Evolutionary conservation across 2,888 invertebrate genomes (phyloP), one percentile per base, ranked within the genome.

Genomic region (Drosophila prolongata): DNA sequence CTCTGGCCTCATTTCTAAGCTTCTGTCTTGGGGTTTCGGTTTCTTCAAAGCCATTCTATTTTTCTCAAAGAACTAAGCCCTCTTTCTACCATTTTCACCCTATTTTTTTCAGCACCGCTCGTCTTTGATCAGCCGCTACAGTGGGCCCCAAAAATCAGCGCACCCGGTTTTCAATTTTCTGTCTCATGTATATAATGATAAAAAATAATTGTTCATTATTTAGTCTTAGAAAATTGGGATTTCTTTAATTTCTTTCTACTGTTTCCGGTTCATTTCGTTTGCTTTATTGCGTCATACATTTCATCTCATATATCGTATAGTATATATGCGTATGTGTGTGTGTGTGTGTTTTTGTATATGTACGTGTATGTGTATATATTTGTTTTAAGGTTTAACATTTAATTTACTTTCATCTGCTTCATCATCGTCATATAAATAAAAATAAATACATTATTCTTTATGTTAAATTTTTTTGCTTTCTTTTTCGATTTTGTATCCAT

Each of bases 361-460:
- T 61, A 47, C 62, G 49, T 74, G 38, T 75, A 53, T 59, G 40
- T 67, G 74, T 77, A 76, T 80, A 88, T 80, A 83, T 80, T 79
- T 87, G 69, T 80, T 89, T 85, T 78, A 89, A 84, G 78, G 74
- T 86, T 75, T 85, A 87, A 87, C 86, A 88, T 85, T 85, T 86
- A 83, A 86, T 83, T 83, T 78, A 86, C 78, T 86, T 86, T 86
- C 75, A 71, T 87, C 77, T 60, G 53, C 57, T 34, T 68, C 80
- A 69, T 87, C 77, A 47, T 62, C 70, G 56, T 61, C 30, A 54
- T 74, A 74, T 73, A 73, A 73, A 73, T 73, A 78, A 87, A 81
- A 82, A 82, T 82, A 82, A 82, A 82, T 84, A 87, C 84, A 87
- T 78, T 79, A 75, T 80, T 69, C 75, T 84, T 76, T 84, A 68